A percentile compares a stretch with the other conserved stretches of the same genome.
Conservation (phyloP, 35 echinoderm and acorn worm genomes). For the Apostichopus californicus region DNA sequence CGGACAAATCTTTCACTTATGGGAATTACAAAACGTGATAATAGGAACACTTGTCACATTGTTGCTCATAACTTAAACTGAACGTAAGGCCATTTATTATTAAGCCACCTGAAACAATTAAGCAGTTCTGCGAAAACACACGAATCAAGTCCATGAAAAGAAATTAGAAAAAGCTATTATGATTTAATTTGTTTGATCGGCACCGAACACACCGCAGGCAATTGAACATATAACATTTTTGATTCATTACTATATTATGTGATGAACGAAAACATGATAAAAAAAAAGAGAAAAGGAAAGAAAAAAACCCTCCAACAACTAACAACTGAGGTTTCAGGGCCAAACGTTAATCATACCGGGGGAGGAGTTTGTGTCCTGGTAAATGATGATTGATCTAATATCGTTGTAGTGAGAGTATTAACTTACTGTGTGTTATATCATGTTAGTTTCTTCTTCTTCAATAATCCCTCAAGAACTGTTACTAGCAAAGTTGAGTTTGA, state of each 20-base stretch:
- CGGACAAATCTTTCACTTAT: not conserved
- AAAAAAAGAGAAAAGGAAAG: not conserved
- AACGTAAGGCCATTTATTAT: constrained; percentile 5
- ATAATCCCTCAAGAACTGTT: too few relatives aligned
- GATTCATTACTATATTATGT: not conserved
- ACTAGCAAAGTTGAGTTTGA: too few relatives aligned
- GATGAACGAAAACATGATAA: not conserved
- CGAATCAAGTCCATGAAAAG: constrained; percentile 8
- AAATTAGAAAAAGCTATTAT: not conserved
- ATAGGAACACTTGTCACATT: constrained; percentile 10
- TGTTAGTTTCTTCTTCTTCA: too few relatives aligned
- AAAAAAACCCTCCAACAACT: not conserved
- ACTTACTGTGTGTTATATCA: not conserved
- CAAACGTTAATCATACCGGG: too few relatives aligned
- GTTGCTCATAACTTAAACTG: not conserved
- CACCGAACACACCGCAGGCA: not conserved
- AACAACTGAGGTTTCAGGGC: not conserved
- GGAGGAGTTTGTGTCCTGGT: too few relatives aligned
- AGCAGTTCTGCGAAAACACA: not conserved
- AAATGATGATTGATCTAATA: too few relatives aligned
- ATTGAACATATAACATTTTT: not conserved
- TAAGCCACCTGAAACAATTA: not conserved
- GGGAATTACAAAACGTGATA: constrained; percentile 18
- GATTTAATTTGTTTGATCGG: constrained; percentile 2
- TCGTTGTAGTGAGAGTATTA: not conserved